Conservation (phyloP, 2,888 invertebrate genomes). For the Dichetophora obliterata region DNA sequence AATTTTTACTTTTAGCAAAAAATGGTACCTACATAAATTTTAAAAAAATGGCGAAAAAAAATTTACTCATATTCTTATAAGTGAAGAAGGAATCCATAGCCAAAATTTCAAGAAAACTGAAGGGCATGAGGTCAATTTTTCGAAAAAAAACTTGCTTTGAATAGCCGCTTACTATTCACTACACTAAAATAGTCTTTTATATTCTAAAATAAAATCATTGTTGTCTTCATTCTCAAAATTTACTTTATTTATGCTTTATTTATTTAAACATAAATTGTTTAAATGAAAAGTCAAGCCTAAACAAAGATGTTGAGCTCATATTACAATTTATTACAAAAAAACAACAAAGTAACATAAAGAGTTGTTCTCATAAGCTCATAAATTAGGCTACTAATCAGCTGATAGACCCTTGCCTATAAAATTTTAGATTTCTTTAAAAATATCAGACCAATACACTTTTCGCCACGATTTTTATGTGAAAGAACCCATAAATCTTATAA, state of each 20-base stretch:
- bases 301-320: constrained; percentile 1
- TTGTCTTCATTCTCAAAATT: too few species aligned
- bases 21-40: too few species aligned
- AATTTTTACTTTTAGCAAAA: too few species aligned
- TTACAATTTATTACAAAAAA: constrained; percentile 13
- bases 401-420: not conserved
- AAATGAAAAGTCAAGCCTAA: not conserved
- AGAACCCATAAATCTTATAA: constrained; percentile 43
- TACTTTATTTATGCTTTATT: too few species aligned
- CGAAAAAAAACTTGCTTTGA: too few species aligned
- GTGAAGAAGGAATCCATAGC: too few species aligned
- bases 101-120: too few species aligned
- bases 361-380: constrained; percentile 16
- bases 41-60: too few species aligned
- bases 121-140: too few species aligned
- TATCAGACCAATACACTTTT: not conserved
- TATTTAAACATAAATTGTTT: not conserved
- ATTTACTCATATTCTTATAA: too few species aligned
- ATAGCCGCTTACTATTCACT: too few species aligned
- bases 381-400: constrained; percentile 32
- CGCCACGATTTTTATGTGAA: constrained; percentile 41
- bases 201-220: not conserved
- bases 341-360: not conserved
- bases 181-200: not conserved
- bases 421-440: constrained; percentile 1